Evolutionary conservation across 2,888 invertebrate species (phyloP).

Genomic region (Trichopria drosophilae): DNA sequence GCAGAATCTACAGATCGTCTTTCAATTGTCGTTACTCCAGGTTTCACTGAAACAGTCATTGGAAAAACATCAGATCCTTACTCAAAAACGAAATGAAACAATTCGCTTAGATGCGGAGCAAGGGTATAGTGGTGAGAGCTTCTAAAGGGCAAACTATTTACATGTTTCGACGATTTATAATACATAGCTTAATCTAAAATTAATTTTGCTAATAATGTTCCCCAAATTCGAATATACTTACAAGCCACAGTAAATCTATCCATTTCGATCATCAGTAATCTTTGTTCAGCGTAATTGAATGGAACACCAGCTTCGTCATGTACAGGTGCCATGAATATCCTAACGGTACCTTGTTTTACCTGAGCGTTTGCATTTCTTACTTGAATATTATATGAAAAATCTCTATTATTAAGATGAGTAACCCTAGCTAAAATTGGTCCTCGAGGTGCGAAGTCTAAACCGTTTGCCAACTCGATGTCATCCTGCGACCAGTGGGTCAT

Average conservation of each 20-base stretch:
- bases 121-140: too few relatives aligned
- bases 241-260: conserved; percentile 70
- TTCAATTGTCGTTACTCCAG: conserved; percentile 69
- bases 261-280: conserved; percentile 70
- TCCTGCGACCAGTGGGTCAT: conserved; percentile 80
- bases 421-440: conserved; percentile 74
- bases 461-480: conserved; percentile 75
- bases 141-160: too few relatives aligned
- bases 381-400: conserved; percentile 68
- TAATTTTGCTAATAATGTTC: too few relatives aligned
- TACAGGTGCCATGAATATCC: conserved; percentile 73
- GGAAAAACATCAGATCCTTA: too few relatives aligned
- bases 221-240: conserved; percentile 60
- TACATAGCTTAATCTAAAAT: too few relatives aligned
- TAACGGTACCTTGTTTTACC: conserved; percentile 65
- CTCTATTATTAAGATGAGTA: conserved; percentile 77
- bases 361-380: conserved; percentile 64
- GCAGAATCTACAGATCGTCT: conserved; percentile 73
- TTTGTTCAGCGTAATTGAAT: conserved; percentile 68
- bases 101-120: too few relatives aligned
- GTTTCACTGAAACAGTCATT: conserved; percentile 64
- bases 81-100: conserved; percentile 37
- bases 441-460: conserved; percentile 79
- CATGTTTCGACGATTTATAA: too few relatives aligned
- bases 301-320: conserved; percentile 68